Percentiles rank a stretch among this genome's conserved stretches.
Conservation (phyloP, 2,797 vertebrate species). For the Falco cherrug region DNA sequence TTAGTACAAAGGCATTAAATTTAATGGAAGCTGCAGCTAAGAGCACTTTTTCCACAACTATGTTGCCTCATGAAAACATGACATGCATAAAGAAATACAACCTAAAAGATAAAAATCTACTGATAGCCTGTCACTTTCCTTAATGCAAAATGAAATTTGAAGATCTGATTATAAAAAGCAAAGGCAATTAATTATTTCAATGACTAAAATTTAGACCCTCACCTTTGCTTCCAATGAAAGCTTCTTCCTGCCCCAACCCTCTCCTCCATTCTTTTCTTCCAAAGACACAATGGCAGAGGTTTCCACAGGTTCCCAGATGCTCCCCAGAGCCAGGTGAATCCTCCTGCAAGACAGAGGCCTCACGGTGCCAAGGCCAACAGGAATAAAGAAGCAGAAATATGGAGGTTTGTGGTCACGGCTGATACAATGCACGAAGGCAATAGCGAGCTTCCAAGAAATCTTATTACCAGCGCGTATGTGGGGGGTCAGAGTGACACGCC, state of each 20-base stretch:
- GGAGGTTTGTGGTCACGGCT: background rate
- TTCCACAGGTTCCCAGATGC: background rate
- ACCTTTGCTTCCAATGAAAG: background rate
- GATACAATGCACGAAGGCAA: background rate
- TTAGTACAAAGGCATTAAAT: background rate
- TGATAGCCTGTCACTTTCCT: background rate
- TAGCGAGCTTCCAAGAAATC: background rate
- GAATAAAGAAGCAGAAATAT: background rate
- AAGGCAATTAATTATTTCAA: background rate
- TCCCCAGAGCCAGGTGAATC: background rate
- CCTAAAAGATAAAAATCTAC: background rate
- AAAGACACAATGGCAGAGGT: background rate
- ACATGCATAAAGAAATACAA: background rate
- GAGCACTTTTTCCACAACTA: background rate
- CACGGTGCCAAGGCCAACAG: rapidly evolving
- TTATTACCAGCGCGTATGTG: background rate
- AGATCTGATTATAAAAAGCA: background rate
- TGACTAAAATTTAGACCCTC: background rate
- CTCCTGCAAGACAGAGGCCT: background rate
- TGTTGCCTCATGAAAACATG: background rate
- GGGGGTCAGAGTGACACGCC: background rate
- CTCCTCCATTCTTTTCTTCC: background rate
- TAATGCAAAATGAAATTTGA: background rate
- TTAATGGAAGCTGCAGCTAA: background rate
- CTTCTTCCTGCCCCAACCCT: background rate